Evolutionary conservation across 2,797 vertebrate genomes (phyloP), one percentile per base, ranked within the genome.

Genomic region (Sternarchorhynchus goeldii): DNA sequence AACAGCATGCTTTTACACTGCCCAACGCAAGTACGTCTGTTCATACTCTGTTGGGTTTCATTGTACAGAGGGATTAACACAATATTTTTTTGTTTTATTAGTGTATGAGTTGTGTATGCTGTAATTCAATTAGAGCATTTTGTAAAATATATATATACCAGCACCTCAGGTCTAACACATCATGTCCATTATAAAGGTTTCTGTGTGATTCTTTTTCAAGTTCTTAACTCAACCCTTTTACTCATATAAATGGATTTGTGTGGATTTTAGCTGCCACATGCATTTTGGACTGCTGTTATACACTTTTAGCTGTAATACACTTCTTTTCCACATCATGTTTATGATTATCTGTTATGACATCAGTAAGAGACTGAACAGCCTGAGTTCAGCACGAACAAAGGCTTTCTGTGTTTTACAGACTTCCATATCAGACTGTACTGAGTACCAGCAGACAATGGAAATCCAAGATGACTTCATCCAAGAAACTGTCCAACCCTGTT

Each of bases 401-500:
- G 10, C 45, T 29, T 32, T 21, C 6, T 81, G 34, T 59, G 12
- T 59, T 16, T 69, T 83, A 90, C 87, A 86, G 75, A 73, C 31
- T 73, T 59, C 77, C 75, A 80, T 65, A 65, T 78, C 80, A 74
- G 64, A 67, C 77, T 81, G 75, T 20, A 2, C 16, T 55, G 62
- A 32, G 57, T 57, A 58, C 29, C 39, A 62, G 20, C 74, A 59
- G 65, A 65, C 58, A 76, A 87, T 1, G 56, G 82, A 87, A 79
- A 84, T 36, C 75, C 75, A 80, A 21, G 25, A 56, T 75, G 79
- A 87, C 74, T 83, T 92, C 78, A 88, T 91, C 90, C n/a, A 85
- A 70, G 78, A 91, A 89, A 79, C 71, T 86, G 81, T 81, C 86
- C 81, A 91, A 92, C 87, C 90, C 84, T 0, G 0, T 88, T 32